Percentiles rank a stretch among this genome's conserved stretches.
Conservation (phyloP, 2,113 vertebrate species). For the Gracilinanus agilis region DNA sequence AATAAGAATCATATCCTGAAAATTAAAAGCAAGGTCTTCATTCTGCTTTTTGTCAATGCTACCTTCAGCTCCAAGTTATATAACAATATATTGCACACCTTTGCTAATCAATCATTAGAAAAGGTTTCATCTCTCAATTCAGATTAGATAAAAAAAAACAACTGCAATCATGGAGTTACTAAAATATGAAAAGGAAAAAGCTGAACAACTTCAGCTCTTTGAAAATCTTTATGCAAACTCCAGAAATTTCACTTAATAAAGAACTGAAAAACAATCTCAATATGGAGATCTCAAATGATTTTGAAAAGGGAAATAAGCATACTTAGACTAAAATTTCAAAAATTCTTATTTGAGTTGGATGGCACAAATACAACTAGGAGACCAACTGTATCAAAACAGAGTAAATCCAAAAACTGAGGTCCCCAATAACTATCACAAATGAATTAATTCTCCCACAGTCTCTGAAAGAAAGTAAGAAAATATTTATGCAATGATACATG, state of each 20-base stretch:
- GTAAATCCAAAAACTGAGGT: background rate
- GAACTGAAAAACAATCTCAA: background rate
- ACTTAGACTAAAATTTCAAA: background rate
- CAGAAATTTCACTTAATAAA: background rate
- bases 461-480: background rate
- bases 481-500: background rate
- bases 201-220: background rate
- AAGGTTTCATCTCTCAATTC: background rate
- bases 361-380: background rate
- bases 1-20: background rate
- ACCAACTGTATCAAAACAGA: background rate
- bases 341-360: background rate
- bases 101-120: background rate
- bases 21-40: background rate
- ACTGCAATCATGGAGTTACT: background rate
- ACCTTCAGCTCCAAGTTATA: background rate
- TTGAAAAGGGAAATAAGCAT: background rate
- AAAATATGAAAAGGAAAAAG: background rate
- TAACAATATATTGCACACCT: background rate
- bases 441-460: background rate
- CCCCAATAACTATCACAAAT: background rate
- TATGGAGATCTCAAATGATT: background rate
- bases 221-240: background rate
- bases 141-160: background rate
- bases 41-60: background rate